Evolutionary conservation across 2,113 vertebrate genomes (phyloP).

Genomic region (Brachionichthys hirsutus): DNA sequence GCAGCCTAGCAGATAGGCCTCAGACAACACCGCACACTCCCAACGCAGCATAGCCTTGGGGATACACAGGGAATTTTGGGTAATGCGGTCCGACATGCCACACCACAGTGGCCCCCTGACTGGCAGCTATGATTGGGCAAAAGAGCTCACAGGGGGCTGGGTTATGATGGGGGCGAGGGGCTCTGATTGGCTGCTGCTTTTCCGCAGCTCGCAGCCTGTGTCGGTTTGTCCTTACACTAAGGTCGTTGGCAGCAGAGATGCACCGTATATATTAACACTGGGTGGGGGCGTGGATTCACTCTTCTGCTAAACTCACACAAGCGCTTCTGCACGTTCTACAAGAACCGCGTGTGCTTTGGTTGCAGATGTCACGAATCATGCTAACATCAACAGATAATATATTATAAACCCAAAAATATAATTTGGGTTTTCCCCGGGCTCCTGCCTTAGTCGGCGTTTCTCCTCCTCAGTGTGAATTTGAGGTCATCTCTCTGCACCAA

Average conservation of each 20-base stretch:
- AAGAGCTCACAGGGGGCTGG: conserved; percentile 36
- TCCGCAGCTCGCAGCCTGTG: conserved; percentile 22
- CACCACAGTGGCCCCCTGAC: conserved; percentile 64
- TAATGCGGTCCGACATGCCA: conserved; percentile 66
- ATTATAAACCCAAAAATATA: conserved; percentile 66
- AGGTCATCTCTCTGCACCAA: conserved; percentile 50
- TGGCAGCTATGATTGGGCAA: conserved; percentile 61
- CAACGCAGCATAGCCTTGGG: conserved; percentile 53
- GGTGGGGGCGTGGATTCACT: no score
- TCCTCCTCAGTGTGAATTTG: conserved; percentile 51
- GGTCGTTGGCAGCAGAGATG: conserved; percentile 33
- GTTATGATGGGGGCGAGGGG: conserved; percentile 2
- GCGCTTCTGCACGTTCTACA: background rate
- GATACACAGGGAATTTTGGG: conserved; percentile 65
- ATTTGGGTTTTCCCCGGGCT: conserved; percentile 52
- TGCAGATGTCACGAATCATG: conserved; percentile 58
- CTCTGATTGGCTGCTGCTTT: conserved; percentile 29
- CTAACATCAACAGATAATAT: conserved; percentile 45
- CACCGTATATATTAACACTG: no score
- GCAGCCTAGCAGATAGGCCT: conserved; percentile 53
- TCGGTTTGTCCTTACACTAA: conserved; percentile 48
- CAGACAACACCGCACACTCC: conserved; percentile 52
- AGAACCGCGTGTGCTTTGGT: conserved; percentile 31
- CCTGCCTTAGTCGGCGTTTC: conserved; percentile 48
- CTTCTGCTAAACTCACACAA: no score